Base-by-base conservation (phyloP, 2,888 invertebrate genomes). In the Diloba caeruleocephala region DNA sequence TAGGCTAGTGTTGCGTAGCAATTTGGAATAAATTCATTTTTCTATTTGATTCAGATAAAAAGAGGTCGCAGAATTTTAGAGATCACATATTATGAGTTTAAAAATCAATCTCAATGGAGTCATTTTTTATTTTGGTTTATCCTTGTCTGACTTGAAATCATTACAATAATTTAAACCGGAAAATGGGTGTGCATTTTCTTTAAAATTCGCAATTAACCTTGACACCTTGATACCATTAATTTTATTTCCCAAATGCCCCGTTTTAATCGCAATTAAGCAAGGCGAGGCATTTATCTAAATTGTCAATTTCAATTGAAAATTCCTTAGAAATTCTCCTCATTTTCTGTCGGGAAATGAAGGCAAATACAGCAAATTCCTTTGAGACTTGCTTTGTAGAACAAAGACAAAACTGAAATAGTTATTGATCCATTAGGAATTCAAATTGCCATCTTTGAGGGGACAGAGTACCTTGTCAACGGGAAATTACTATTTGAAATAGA, bases 261-360 rank as follows among this genome's bases (percentile, higher is more conserved):
- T 74, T 74, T 73, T 74, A 74, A 78, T 78, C 71, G 75, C 73
- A 75, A 81, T 76, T 78, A 80, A 79, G 71, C 62, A 70, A 52
- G 65, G 57, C 63, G 60, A 71, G 69, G 70, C 71, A 76, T 76
- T 79, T 71, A 76, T 71, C 76, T 65, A 71, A 76, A 81, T 78
- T 76, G 78, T 71, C 78, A 79, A 74, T 80, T 80, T 75, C 71
- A 81, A 79, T 80, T 76, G 79, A 74, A 71, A 81, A 82, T 81
- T 74, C 76, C 76, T 58, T 65, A 71, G 67, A 77, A 78, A 76
- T 80, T 76, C 75, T 64, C 64, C 58, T 76, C 74, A 76, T 80
- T 81, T 77, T 71, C 63, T 58, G 69, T 51, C 50, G 58, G 56
- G 63, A 71, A 76, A 74, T 73, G 66, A 71, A 72, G 56, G 76